Percentiles rank a stretch among this genome's conserved stretches.
phyloP scores from a whole-genome alignment of 1,140 invertebrate genomes.

The Brachionus manjavacas region DNA sequence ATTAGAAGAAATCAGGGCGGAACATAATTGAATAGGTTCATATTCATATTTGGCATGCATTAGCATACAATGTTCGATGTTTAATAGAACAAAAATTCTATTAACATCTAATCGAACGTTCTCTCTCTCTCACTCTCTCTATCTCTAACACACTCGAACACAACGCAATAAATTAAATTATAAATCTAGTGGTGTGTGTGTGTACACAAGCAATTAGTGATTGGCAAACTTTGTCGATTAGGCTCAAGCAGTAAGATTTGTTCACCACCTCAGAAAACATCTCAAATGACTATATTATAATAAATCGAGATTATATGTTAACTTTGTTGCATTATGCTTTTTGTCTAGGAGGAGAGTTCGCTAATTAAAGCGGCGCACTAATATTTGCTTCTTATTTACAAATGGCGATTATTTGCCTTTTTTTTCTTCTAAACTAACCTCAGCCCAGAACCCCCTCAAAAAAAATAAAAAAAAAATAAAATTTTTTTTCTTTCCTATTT shows the following conservation, averaged over 20 bases:
- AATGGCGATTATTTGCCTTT: not conserved
- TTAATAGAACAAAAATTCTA: not conserved
- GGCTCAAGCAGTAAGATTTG: not conserved
- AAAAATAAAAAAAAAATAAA: not conserved
- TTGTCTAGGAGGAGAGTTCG: conserved; percentile 26
- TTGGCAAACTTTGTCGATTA: not conserved
- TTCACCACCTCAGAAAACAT: not conserved
- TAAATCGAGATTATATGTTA: conserved; percentile 33
- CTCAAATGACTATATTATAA: conserved; percentile 18
- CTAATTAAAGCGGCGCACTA: not conserved
- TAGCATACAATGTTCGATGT: not conserved
- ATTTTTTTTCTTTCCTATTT: not conserved
- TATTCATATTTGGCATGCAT: not conserved
- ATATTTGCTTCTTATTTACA: not conserved
- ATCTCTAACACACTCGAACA: not conserved
- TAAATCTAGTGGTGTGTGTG: not conserved
- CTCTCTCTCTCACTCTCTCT: not conserved
- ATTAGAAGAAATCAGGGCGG: too few species aligned
- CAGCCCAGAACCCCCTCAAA: not conserved
- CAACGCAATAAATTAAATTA: not conserved
- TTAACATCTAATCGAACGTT: not conserved
- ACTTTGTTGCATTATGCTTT: not conserved
- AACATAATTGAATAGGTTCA: not conserved
- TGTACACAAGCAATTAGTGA: not conserved
- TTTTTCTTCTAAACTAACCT: not conserved